These are phyloP conservation scores for Lithosia quadra DNA, from an alignment of 2,888 invertebrate species.

Conservation along the genomic window DNA sequence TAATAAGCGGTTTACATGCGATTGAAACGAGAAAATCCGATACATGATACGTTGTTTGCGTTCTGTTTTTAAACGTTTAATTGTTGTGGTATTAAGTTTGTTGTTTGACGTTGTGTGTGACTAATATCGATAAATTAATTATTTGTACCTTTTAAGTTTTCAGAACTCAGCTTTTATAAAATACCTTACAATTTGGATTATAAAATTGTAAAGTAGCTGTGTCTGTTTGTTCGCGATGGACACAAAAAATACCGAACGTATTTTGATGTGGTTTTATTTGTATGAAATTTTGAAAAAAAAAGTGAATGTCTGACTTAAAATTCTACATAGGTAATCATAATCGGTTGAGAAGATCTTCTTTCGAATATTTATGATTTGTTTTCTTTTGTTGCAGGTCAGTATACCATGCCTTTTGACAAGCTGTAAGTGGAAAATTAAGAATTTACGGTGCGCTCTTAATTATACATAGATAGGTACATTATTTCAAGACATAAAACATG, in stretches of 20 bases:
- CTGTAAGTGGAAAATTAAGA: not conserved
- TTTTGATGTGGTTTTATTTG: too few relatives aligned
- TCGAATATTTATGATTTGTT: not conserved
- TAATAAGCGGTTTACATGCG: slow-evolving; percentile 46
- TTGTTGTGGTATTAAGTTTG: not conserved
- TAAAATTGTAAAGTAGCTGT: too few relatives aligned
- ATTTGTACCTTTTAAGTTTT: not conserved
- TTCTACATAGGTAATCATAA: too few relatives aligned
- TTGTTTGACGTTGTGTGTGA: not conserved
- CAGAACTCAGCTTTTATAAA: not conserved
- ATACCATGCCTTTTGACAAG: not conserved
- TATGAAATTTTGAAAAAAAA: too few relatives aligned
- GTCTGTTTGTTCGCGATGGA: too few relatives aligned
- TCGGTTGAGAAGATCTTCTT: too few relatives aligned
- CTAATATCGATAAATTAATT: not conserved
- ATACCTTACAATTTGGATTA: not conserved
- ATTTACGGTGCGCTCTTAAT: not conserved
- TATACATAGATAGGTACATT: not conserved
- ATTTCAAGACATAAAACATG: not conserved
- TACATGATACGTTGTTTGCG: slow-evolving; percentile 16
- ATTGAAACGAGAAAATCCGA: slow-evolving; percentile 31
- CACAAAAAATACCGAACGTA: too few relatives aligned
- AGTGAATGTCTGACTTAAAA: too few relatives aligned
- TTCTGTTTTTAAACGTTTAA: slow-evolving; percentile 19
- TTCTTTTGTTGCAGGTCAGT: slow-evolving; percentile 4